Base-by-base conservation (phyloP, 2,888 invertebrate genomes). In the Drosophila neotestacea region DNA sequence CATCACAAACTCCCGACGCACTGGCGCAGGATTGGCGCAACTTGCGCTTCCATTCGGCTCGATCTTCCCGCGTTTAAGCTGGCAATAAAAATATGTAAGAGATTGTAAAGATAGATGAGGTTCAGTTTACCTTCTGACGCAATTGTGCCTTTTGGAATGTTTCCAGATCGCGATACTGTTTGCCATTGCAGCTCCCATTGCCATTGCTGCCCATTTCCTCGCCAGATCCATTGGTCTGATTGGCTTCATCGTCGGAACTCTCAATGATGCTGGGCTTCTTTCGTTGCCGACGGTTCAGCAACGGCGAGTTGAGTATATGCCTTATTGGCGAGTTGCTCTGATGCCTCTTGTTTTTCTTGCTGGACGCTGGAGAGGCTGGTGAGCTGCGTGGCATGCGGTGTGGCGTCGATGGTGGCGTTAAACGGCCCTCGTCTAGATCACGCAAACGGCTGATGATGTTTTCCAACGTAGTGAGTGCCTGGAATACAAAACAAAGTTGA, bases 111-210 rank as follows among this genome's bases (percentile, higher is more conserved):
- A 9, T 6, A 22, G n/a, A 6, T 7, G 1, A 6, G 11, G 7
- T 1, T 28, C 0, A 22, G 22, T 7, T 51, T 92, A 97, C 97
- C 95, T 98, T 98, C 93, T 98, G 97, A 79, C 97, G 94, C 38
- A 98, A 94, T 91, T 98, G 97, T 11, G 97, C 97, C 92, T 97
- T 97, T 92, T 98, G 98, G 92, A 98, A 97, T 77, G 96, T 97
- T 93, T 98, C 98, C 81, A 98, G 93, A 92, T 98, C 96, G 70
- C 96, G 94, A 91, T 96, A 97, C 92, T 96, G 96, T 84, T 95
- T 95, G 74, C 95, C 94, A 87, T 94, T 91, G 67, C 82, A 81
- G 58, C 73, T 79, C 39, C 81, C 80, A 58, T 77, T 81, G 36
- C 80, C 81, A 68, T 94, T 93, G 50, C 71, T 62, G 48, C 73